Evolutionary conservation across 2,888 invertebrate genomes (phyloP), one percentile per base, ranked within the genome.

Genomic region (Parnassius mnemosyne): DNA sequence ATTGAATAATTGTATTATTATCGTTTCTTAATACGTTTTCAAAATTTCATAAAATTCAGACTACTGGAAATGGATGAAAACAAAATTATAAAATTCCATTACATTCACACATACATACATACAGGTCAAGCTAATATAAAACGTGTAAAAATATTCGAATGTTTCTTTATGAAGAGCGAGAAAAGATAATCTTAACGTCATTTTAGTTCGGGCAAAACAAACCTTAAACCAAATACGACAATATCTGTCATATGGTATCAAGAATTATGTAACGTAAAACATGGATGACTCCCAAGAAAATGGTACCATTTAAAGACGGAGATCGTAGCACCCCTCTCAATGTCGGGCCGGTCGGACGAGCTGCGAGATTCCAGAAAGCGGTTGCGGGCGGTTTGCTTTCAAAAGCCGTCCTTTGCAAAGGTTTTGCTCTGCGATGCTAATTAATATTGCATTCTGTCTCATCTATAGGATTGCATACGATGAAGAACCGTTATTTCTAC

Each of bases 291-390:
- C 51, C 59, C 59, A 49, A 60, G 63, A 58, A 54, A 53, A 54
- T 55, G 59, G 63, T 56, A 60, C 55, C 63, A 60, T 63, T 67
- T 74, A 72, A 77, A 63, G 71, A 66, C 75, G 75, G 76, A 68
- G 69, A 70, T 67, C 44, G 58, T 69, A 60, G 64, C 65, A 61
- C 61, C 68, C 68, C 69, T 67, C 66, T 71, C 71, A 44, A 44
- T 51, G 68, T 67, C 75, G 69, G 77, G 81, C 87, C 84, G 87
- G 89, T 89, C 80, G 74, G 78, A 88, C 89, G 69, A 80, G 87
- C 83, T 87, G 76, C 72, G 76, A 76, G 81, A 80, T 80, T 76
- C 85, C 89, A 88, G 89, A 89, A 88, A 87, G 86, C 85, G 71
- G 76, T 78, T 75, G 69, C 69, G 56, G 80, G 80, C 80, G 76